Percentiles rank a stretch among this genome's conserved stretches.
These are phyloP conservation scores for Cryptotermes secundus DNA, from an alignment of 1,140 invertebrate genomes.

Conservation along the genomic window DNA sequence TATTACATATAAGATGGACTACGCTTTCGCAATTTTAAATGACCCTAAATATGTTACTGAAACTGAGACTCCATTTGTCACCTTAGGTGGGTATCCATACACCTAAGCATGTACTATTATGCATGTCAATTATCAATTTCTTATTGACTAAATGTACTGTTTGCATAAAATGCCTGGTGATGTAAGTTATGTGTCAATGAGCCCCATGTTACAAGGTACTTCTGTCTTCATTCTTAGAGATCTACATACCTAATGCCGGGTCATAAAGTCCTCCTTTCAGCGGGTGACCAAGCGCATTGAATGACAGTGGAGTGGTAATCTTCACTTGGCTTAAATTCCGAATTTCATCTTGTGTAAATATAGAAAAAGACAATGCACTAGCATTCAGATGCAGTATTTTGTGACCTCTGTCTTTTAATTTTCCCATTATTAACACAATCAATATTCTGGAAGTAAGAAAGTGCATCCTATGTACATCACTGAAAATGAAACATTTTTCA, in stretches of 20 bases:
- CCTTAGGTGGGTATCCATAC: background rate
- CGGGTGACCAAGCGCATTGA: slow-evolving; percentile 84
- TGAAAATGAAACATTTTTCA: too few relatives aligned
- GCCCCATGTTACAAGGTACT: background rate
- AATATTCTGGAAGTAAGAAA: too few relatives aligned
- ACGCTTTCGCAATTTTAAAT: too few relatives aligned
- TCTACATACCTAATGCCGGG: slow-evolving; percentile 53
- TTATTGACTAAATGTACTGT: too few relatives aligned
- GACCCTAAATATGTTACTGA: too few relatives aligned
- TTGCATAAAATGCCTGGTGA: background rate
- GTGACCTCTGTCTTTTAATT: too few relatives aligned
- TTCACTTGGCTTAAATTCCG: slow-evolving; percentile 82
- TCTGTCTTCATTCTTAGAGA: slow-evolving; percentile 48
- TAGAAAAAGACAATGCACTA: slow-evolving; percentile 53
- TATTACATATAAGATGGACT: too few relatives aligned
- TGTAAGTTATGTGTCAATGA: background rate
- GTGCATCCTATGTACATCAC: too few relatives aligned
- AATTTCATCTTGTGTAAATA: slow-evolving; percentile 83
- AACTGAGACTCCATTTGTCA: background rate
- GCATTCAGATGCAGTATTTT: slow-evolving; percentile 17
- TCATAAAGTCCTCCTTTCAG: slow-evolving; percentile 85
- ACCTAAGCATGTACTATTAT: too few relatives aligned
- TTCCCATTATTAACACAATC: too few relatives aligned
- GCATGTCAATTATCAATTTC: too few relatives aligned
- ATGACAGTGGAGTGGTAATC: slow-evolving; percentile 77